phyloP scores from a whole-genome alignment of 1,140 invertebrate genomes.

The Mactra quadrangularis region DNA sequence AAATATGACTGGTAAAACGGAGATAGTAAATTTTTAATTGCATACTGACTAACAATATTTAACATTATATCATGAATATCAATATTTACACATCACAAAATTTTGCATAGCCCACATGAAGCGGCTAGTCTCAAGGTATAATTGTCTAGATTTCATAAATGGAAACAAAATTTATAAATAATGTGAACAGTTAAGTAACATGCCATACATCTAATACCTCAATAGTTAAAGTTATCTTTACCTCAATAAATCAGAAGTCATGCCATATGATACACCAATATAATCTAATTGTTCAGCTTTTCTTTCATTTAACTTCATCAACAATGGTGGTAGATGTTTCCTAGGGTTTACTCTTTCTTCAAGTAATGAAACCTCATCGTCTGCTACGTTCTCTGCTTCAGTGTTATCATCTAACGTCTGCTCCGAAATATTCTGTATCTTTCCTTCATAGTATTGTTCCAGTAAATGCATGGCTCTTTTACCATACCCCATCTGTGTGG shows the following conservation, averaged over 20 bases:
- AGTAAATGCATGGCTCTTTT: slow-evolving; percentile 92
- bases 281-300: slow-evolving; percentile 95
- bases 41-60: too few species aligned
- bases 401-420: slow-evolving; percentile 67
- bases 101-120: too few species aligned
- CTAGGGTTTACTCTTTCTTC: slow-evolving; percentile 81
- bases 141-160: too few species aligned
- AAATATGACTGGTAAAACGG: too few species aligned
- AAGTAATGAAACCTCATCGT: slow-evolving; percentile 80
- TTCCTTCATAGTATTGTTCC: slow-evolving; percentile 94
- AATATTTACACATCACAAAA: too few species aligned
- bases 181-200: too few species aligned
- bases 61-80: too few species aligned
- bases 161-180: too few species aligned
- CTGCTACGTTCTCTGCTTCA: slow-evolving; percentile 65
- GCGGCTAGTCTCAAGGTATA: too few species aligned
- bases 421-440: slow-evolving; percentile 90
- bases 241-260: slow-evolving; percentile 82
- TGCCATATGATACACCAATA: slow-evolving; percentile 90
- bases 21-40: too few species aligned
- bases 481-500: slow-evolving; percentile 95
- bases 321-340: slow-evolving; percentile 86
- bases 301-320: slow-evolving; percentile 90
- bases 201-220: too few species aligned
- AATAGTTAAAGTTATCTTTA: too few species aligned